Conservation (phyloP, 2,113 vertebrate species). For the Sturnus vulgaris region DNA sequence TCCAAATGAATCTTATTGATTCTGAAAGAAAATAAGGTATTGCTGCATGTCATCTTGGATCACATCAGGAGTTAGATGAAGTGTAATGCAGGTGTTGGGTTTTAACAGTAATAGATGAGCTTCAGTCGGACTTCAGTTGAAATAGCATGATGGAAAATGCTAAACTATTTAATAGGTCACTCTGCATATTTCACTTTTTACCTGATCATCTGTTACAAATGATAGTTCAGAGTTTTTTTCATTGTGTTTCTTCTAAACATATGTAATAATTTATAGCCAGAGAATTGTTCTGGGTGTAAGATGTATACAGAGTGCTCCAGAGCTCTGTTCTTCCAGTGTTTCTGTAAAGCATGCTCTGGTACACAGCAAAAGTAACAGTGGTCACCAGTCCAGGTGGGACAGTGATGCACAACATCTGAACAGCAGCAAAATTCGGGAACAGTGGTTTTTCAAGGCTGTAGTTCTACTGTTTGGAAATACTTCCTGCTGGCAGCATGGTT, state of each 20-base stretch:
- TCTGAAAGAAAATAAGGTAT: not conserved
- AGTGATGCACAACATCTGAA: not conserved
- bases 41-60: not conserved
- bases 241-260: not conserved
- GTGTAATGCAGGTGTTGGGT: not conserved
- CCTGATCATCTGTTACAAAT: not conserved
- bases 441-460: not conserved
- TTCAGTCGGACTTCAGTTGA: not conserved
- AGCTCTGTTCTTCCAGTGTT: not conserved
- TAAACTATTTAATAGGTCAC: not conserved
- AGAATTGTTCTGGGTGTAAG: not conserved
- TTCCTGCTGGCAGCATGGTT: not conserved
- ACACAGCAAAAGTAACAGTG: not conserved
- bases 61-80: not conserved
- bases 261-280: not conserved
- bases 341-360: not conserved
- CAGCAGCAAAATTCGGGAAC: not conserved
- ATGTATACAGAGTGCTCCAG: not conserved
- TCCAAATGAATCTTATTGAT: conserved; percentile 16
- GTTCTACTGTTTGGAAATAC: not conserved
- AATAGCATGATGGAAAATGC: not conserved
- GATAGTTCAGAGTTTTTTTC: not conserved
- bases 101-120: conserved; percentile 3
- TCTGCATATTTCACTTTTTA: not conserved
- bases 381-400: not conserved